Evolutionary conservation across 2,113 vertebrate species (phyloP).

Genomic region (Bubo bubo): DNA sequence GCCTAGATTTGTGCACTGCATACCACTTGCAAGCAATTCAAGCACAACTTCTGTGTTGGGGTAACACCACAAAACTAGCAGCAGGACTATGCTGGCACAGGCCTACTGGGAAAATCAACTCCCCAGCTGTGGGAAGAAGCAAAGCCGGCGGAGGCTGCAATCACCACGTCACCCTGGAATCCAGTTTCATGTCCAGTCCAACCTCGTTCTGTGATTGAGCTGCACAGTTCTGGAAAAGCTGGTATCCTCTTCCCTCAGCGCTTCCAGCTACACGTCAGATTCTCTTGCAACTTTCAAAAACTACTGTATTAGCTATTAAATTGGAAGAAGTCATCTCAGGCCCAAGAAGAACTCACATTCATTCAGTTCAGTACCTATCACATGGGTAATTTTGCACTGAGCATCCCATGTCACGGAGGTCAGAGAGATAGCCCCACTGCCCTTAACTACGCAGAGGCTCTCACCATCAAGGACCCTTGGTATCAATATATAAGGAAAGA

Average conservation of each 20-base stretch:
- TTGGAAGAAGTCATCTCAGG: neutral
- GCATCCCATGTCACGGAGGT: neutral
- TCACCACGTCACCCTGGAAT: slow-evolving; percentile 66
- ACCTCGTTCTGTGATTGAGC: slow-evolving; percentile 37
- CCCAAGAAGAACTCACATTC: neutral
- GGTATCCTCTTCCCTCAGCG: slow-evolving; percentile 46
- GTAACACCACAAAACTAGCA: slow-evolving; percentile 27
- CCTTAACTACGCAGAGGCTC: neutral
- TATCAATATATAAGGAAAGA: neutral
- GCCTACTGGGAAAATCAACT: slow-evolving; percentile 28
- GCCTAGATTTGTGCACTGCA: neutral
- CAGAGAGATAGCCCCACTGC: neutral
- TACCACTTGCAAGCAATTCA: neutral
- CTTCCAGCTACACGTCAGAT: neutral
- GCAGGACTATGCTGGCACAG: neutral
- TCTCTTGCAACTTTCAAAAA: neutral
- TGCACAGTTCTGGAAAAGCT: slow-evolving; percentile 56
- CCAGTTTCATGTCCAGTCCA: slow-evolving; percentile 56
- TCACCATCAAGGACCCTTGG: neutral
- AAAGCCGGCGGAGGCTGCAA: slow-evolving; percentile 11
- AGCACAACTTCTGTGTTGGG: neutral
- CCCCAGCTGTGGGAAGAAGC: slow-evolving; percentile 54
- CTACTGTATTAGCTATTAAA: neutral
- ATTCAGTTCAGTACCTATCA: neutral
- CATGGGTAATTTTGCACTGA: neutral